phyloP scores from a whole-genome alignment of 2,797 vertebrate genomes.

The Platyrinchus mystaceus region DNA sequence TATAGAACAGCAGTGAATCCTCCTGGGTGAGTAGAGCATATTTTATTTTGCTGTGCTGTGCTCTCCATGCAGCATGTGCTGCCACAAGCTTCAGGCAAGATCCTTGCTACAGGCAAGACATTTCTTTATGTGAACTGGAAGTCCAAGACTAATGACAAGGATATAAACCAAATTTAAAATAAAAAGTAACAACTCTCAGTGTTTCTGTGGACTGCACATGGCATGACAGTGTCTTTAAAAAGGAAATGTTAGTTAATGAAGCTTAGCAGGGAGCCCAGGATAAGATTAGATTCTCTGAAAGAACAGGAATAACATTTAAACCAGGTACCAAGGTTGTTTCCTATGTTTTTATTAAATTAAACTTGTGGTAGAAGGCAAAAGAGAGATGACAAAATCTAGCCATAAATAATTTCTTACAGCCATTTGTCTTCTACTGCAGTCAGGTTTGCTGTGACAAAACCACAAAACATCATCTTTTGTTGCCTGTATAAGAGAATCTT shows the following conservation, averaged over 20 bases:
- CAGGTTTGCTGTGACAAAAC: neutral
- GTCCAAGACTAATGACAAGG: neutral
- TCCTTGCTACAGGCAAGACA: neutral
- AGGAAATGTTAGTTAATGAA: neutral
- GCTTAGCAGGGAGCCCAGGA: neutral
- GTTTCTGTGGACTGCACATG: neutral
- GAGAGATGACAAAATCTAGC: neutral
- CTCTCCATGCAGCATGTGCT: neutral
- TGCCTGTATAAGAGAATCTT: neutral
- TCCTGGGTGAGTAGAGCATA: accelerated
- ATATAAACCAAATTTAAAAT: neutral
- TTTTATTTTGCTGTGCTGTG: neutral
- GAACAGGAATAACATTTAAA: neutral
- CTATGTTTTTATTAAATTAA: constrained; percentile 3
- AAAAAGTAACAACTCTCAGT: neutral
- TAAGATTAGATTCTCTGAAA: neutral
- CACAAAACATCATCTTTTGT: neutral
- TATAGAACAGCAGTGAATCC: neutral
- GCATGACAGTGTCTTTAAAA: neutral
- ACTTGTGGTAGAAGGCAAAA: neutral
- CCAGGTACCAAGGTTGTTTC: neutral
- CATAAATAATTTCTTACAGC: constrained; percentile 5
- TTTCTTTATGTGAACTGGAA: neutral
- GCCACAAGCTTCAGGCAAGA: neutral
- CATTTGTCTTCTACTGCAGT: neutral